Evolutionary conservation across 2,888 invertebrate genomes (phyloP), one percentile per base, ranked within the genome.

Genomic region (Caenorhabditis panamensis): DNA sequence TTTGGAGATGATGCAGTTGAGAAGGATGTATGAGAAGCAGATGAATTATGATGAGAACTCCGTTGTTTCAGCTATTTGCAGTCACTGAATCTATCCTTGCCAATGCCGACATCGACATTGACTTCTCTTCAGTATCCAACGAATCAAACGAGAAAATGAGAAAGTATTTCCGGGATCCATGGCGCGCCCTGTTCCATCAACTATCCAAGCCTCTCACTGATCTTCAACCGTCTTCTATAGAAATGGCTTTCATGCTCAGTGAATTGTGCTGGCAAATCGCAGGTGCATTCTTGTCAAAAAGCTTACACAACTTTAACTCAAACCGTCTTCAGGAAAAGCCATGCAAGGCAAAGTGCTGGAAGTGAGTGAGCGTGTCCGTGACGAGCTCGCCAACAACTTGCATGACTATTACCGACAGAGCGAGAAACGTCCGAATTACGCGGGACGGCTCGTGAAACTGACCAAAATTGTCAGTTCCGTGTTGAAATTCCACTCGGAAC

Each of bases 391-490:
- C 2, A 58, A 73, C 51, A 75, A 83, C 24, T 56, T 83, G 8
- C 83, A 83, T 41, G 16, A 31, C 37, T 81, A 81, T 37, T 83
- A 83, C 47, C 59, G 58, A 0, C 37, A 51, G 6, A 47, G 31
- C 20, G 69, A 59, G 24, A 49, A 31, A 1, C 26, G 22, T 6
- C 11, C 56, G 5, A 85, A 84, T 31, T 85, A 85, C 53, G 83
- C 85, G 2, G 73, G 61, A 9, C 54, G 85, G 22, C 69, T 85
- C 11, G 81, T 84, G 22, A 68, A 76, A 47, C 51, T 85, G 47
- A 84, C 81, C 71, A 72, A 69, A 8, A 61, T 85, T n/a, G 77
- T 84, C 31, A 79, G 76, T 47, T 73, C 78, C 4, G 31, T 85
- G 0, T 72, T 83, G 62, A 77, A 76, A 37, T 72, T 77, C 28